phyloP scores from a whole-genome alignment of 2,113 vertebrate genomes.

The Tricholaema leucomelas region DNA sequence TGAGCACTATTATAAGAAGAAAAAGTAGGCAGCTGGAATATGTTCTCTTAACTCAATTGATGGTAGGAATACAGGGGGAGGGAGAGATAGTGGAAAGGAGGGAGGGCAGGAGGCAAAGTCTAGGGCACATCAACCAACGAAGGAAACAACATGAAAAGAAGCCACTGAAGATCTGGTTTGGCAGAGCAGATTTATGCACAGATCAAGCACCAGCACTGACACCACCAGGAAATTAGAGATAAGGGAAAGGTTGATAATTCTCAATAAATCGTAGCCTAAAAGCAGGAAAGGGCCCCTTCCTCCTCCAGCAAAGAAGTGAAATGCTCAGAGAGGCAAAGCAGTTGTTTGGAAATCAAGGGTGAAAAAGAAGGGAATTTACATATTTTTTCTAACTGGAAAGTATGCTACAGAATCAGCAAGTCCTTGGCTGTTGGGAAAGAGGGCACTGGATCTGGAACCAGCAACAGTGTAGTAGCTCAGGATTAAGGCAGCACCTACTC shows the following conservation, averaged over 20 bases:
- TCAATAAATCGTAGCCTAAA: background rate
- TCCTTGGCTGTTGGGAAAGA: background rate
- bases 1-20: background rate
- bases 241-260: background rate
- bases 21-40: background rate
- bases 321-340: background rate
- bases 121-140: background rate
- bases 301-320: background rate
- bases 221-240: background rate
- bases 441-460: background rate
- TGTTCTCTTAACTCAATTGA: background rate
- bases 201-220: background rate
- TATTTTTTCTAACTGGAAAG: background rate
- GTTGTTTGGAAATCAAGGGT: background rate
- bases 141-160: background rate
- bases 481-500: background rate
- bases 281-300: background rate
- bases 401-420: background rate
- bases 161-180: background rate
- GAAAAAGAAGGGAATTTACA: background rate
- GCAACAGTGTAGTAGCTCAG: background rate
- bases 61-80: background rate
- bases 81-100: background rate
- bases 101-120: background rate
- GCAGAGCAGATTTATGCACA: background rate